Evolutionary conservation across 2,797 vertebrate species (phyloP).

Genomic region (Atherinosoma microstoma): DNA sequence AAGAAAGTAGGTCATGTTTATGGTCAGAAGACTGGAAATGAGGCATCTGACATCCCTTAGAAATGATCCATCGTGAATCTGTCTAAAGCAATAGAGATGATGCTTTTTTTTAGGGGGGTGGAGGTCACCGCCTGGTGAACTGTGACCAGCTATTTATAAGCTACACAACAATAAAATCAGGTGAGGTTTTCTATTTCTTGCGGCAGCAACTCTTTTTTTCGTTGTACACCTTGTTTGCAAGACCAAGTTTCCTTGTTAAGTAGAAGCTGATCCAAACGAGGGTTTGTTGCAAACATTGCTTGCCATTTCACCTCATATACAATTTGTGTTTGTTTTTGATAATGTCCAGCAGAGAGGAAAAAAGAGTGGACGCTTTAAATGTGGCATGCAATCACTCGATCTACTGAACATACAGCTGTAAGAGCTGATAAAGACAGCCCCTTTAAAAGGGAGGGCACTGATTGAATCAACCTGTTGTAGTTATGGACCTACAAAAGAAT

Average conservation of each 20-base stretch:
- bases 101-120: constrained; percentile 26
- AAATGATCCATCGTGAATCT: constrained; percentile 42
- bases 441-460: constrained; percentile 47
- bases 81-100: constrained; percentile 20
- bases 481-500: constrained; percentile 60
- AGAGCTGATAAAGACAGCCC: constrained; percentile 55
- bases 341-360: constrained; percentile 36
- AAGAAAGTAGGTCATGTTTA: constrained; percentile 54
- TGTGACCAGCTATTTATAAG: constrained; percentile 22
- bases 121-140: constrained; percentile 34
- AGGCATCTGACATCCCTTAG: constrained; percentile 44
- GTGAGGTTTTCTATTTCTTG: constrained; percentile 9
- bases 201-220: background rate
- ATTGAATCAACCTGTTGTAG: constrained; percentile 55
- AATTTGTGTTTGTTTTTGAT: constrained; percentile 13
- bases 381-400: constrained; percentile 49
- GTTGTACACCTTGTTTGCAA: background rate
- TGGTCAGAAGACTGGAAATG: constrained; percentile 50
- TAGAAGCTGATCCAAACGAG: background rate
- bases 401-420: constrained; percentile 52
- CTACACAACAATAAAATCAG: constrained; percentile 1
- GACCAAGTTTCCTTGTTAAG: background rate
- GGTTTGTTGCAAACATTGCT: constrained; percentile 1
- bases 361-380: constrained; percentile 45
- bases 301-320: background rate